Percentiles rank a stretch among this genome's conserved stretches.
These are phyloP conservation scores for Noctua janthe DNA, from an alignment of 2,888 invertebrate species.

Conservation along the genomic window DNA sequence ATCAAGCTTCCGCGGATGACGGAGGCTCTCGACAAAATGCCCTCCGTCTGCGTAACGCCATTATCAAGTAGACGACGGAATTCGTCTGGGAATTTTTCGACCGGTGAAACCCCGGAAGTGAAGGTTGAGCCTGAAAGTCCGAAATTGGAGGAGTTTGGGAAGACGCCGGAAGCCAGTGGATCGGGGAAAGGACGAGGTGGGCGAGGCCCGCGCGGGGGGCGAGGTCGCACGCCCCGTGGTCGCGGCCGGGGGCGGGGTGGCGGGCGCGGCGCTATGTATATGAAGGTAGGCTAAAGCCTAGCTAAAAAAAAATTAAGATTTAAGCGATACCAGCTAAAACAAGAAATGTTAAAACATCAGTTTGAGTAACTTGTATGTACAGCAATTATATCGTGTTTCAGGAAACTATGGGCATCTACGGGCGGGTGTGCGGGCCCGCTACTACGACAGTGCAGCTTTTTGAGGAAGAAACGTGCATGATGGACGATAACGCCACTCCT, in stretches of 20 bases:
- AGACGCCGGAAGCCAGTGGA: conserved; percentile 73
- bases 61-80: conserved; percentile 80
- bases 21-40: conserved; percentile 86
- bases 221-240: conserved; percentile 74
- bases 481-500: conserved; percentile 91
- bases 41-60: conserved; percentile 80
- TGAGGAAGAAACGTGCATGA: conserved; percentile 94
- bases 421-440: conserved; percentile 87
- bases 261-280: conserved; percentile 81
- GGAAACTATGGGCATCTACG: conserved; percentile 89
- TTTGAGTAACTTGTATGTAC: background rate
- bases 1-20: conserved; percentile 88
- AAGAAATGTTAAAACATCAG: background rate
- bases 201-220: conserved; percentile 72
- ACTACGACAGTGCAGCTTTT: conserved; percentile 91
- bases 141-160: conserved; percentile 77
- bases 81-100: conserved; percentile 73
- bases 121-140: conserved; percentile 70
- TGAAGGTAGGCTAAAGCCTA: conserved; percentile 70
- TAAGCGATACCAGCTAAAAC: background rate
- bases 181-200: conserved; percentile 68
- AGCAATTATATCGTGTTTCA: conserved; percentile 68
- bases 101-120: conserved; percentile 72
- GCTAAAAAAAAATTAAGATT: background rate
- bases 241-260: conserved; percentile 85